phyloP scores from a whole-genome alignment of 2,113 vertebrate genomes.

The Machaerirhynchus nigripectus region DNA sequence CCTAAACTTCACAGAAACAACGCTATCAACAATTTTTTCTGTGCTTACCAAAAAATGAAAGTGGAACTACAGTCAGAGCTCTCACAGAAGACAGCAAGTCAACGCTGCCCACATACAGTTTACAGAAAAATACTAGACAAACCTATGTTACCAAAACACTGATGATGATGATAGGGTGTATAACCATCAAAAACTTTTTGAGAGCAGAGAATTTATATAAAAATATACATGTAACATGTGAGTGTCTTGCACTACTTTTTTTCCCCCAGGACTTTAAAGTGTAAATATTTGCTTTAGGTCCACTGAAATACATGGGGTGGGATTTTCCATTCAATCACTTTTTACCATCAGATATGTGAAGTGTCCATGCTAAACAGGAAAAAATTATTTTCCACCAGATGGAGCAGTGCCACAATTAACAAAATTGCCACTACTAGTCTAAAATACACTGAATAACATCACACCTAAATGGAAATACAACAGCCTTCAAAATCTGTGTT shows the following conservation, averaged over 20 bases:
- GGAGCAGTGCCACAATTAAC: neutral
- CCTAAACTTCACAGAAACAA: neutral
- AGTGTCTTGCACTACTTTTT: neutral
- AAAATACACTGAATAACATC: neutral
- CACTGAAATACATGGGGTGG: neutral
- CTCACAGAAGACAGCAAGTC: neutral
- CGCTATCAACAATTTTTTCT: neutral
- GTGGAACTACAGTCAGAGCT: neutral
- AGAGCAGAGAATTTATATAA: neutral
- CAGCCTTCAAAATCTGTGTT: neutral
- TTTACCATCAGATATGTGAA: neutral
- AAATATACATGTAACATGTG: neutral
- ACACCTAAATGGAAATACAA: neutral
- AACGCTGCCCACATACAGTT: neutral
- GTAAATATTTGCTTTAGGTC: neutral
- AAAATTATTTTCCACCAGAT: neutral
- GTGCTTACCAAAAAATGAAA: neutral
- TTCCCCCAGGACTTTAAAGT: neutral
- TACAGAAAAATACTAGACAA: neutral
- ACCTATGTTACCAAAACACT: neutral
- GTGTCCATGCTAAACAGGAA: neutral
- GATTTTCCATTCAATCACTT: neutral
- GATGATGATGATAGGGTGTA: neutral
- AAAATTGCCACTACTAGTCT: neutral
- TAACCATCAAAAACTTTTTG: neutral